These are phyloP conservation scores for Gorsachius goisagi DNA, from an alignment of 2,113 vertebrate species.

Conservation along the genomic window DNA sequence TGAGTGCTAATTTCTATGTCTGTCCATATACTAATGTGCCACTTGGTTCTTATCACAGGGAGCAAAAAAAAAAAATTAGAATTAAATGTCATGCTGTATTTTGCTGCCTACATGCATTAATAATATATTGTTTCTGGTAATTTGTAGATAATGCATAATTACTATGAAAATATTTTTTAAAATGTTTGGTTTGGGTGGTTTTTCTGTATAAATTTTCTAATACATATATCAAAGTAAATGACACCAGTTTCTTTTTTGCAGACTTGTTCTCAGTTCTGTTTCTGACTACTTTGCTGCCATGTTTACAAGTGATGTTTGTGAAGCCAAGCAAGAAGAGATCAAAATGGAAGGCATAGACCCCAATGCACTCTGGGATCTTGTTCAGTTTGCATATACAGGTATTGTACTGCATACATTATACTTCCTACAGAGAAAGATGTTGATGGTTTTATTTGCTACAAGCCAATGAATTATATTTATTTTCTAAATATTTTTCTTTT, in stretches of 20 bases:
- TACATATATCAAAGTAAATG: neutral
- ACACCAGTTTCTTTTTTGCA: conserved; percentile 33
- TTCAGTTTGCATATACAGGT: conserved; percentile 86
- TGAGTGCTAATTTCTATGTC: neutral
- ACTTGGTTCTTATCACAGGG: neutral
- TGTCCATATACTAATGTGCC: neutral
- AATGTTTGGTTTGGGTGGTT: neutral
- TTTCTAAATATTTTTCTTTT: neutral
- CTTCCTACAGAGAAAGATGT: neutral
- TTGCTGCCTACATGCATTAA: neutral
- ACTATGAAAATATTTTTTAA: neutral
- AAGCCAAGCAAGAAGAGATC: conserved; percentile 85
- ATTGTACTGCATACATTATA: neutral
- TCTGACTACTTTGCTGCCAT: conserved; percentile 85
- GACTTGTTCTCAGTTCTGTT: conserved; percentile 82
- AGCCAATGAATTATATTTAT: neutral
- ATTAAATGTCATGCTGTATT: neutral
- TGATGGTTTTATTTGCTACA: neutral
- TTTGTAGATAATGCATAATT: neutral
- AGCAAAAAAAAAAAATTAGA: neutral
- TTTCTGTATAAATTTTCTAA: neutral
- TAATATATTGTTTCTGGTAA: neutral
- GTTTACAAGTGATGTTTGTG: conserved; percentile 85
- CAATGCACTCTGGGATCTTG: conserved; percentile 82
- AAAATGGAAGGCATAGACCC: conserved; percentile 86